These are phyloP conservation scores for Beroe ovata DNA, from an alignment of 37 sponge, comb jelly and placozoan genomes.

Conservation along the genomic window DNA sequence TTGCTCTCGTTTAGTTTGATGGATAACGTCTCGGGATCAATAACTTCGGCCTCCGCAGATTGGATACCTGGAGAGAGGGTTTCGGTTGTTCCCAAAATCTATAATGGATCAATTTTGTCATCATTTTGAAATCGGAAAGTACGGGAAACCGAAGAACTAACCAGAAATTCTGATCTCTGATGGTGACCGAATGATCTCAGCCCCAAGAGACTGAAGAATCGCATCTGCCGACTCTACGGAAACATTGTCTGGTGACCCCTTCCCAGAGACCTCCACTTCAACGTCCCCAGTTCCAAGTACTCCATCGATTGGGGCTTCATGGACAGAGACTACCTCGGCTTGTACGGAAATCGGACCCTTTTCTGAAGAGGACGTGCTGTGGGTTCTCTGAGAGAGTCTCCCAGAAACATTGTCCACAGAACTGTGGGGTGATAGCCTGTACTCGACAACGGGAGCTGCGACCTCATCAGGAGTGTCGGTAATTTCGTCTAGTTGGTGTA, in stretches of 20 bases:
- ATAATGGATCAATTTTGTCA: not conserved
- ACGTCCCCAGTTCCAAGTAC: not conserved
- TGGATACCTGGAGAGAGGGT: slow-evolving; percentile 4
- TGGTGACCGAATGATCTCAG: slow-evolving; percentile 14
- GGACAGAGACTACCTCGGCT: not conserved
- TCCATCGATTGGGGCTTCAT: not conserved
- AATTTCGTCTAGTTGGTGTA: not conserved
- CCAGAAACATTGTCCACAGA: not conserved
- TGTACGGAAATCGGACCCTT: not conserved
- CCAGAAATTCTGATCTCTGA: slow-evolving; percentile 44
- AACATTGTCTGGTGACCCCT: not conserved
- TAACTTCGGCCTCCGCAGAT: slow-evolving; percentile 19
- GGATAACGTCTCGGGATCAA: not conserved
- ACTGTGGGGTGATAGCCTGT: not conserved
- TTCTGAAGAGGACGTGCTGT: not conserved
- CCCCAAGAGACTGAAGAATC: not conserved
- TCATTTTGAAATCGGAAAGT: too few species aligned
- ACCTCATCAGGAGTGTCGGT: not conserved
- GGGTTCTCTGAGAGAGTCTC: not conserved
- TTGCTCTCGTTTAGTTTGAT: slow-evolving; percentile 52
- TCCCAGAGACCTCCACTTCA: not conserved
- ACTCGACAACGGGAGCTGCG: not conserved
- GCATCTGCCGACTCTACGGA: slow-evolving; percentile 18
- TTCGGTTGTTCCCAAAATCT: too few species aligned
- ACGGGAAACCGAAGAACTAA: too few species aligned